Evolutionary conservation across 2,888 invertebrate species (phyloP), one percentile per base, ranked within the genome.

Genomic region (Heliconius sara): DNA sequence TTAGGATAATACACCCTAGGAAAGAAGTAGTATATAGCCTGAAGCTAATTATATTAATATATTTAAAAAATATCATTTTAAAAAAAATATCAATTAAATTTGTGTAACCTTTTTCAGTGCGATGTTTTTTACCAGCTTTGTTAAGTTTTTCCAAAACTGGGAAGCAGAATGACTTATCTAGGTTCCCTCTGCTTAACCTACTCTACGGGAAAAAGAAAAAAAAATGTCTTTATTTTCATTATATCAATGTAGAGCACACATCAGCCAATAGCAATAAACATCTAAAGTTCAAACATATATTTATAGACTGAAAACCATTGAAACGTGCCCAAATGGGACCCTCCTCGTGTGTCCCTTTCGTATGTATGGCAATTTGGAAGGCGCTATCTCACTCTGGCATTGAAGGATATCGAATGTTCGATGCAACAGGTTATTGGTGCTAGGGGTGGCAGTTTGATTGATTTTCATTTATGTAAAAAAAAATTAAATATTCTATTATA

Each of bases 361-460:
- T 83, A 81, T 88, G 6, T 65, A 60, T 65, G 75, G 65, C 34
- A 63, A 34, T 63, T 25, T 22, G 65, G 66, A 86, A 89, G 83
- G 27, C 79, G 74, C 82, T 80, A 57, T 91, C 92, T 85, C 85
- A 80, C 66, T 92, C 87, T 80, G 87, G 93, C 95, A 94, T 94
- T 93, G 94, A 93, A 94, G 92, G 93, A 91, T 93, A 95, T 95
- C 95, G 95, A 95, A 94, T 92, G 91, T 93, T 95, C 90, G 89
- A 88, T 88, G 94, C 95, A 95, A 95, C 95, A 95, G 91, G 95
- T 94, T 85, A 95, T 95, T 91, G 95, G 87, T 84, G 87, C 86
- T 89, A 95, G 95, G 95, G 95, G 85, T 95, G 94, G 9, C 87
- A 84, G 82, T 86, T 86, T 89, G 91, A 93, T 93, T 86, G 92